phyloP scores from a whole-genome alignment of 2,797 vertebrate species.

The Notolepis coatsorum region DNA sequence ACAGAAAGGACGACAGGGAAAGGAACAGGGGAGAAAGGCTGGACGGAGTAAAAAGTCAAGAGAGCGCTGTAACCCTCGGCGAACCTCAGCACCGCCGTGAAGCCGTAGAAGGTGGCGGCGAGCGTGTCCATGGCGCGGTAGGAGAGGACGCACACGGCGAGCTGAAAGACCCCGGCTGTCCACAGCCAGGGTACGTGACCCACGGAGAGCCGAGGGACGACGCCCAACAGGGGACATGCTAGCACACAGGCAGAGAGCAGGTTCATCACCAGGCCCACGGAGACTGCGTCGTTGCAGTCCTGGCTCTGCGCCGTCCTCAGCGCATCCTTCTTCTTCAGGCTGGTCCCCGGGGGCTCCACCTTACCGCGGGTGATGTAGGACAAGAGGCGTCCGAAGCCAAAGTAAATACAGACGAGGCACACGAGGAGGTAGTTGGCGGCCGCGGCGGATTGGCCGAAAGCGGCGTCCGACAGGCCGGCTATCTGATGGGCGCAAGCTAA shows the following conservation, averaged over 20 bases:
- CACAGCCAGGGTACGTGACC: slow-evolving; percentile 90
- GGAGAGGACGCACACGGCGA: slow-evolving; percentile 81
- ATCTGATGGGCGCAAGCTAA: slow-evolving; percentile 87
- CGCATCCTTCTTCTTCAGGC: slow-evolving; percentile 46
- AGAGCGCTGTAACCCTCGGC: slow-evolving; percentile 85
- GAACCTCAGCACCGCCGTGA: slow-evolving; percentile 83
- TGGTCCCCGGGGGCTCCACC: slow-evolving; percentile 73
- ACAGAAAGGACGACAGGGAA: slow-evolving; percentile 83
- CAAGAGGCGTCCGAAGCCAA: slow-evolving; percentile 80
- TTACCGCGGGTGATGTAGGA: slow-evolving; percentile 69
- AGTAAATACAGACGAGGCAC: slow-evolving; percentile 80
- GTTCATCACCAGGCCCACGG: slow-evolving; percentile 82
- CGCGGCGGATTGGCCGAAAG: slow-evolving; percentile 80
- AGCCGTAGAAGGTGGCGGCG: slow-evolving; percentile 84
- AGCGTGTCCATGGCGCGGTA: slow-evolving; percentile 82
- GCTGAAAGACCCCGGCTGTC: slow-evolving; percentile 85
- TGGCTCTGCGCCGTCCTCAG: slow-evolving; percentile 35
- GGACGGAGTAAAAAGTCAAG: slow-evolving; percentile 61
- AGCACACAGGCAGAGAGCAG: slow-evolving; percentile 84
- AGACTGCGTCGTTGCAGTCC: slow-evolving; percentile 41
- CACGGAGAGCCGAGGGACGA: slow-evolving; percentile 75
- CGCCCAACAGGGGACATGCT: slow-evolving; percentile 82
- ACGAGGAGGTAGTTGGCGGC: slow-evolving; percentile 86
- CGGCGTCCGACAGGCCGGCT: slow-evolving; percentile 64
- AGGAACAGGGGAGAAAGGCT: slow-evolving; percentile 72